Conservation (phyloP, 2,797 vertebrate species). For the Odontamblyopus rebecca region DNA sequence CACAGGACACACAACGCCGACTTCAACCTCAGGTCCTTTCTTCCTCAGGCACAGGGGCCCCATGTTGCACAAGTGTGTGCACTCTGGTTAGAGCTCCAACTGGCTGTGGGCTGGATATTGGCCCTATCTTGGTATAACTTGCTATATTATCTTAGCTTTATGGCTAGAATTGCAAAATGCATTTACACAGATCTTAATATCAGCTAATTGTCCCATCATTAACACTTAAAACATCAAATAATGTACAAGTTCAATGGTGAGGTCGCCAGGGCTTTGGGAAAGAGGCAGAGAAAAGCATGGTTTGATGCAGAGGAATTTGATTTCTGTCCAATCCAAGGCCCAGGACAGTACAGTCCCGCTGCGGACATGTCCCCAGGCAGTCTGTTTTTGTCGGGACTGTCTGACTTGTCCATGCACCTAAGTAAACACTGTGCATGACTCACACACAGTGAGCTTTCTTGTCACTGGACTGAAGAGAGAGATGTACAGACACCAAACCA, state of each 20-base stretch:
- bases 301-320: conserved; percentile 81
- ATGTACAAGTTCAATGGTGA: conserved; percentile 60
- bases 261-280: conserved; percentile 79
- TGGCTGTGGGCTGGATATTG: conserved; percentile 21
- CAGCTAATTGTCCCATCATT: conserved; percentile 58
- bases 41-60: conserved; percentile 63
- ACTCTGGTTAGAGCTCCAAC: conserved; percentile 47
- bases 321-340: conserved; percentile 78
- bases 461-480: neutral
- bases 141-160: conserved; percentile 26
- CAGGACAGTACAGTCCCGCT: conserved; percentile 71
- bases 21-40: conserved; percentile 62
- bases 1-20: conserved; percentile 71
- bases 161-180: conserved; percentile 39
- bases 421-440: conserved; percentile 78
- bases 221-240: conserved; percentile 33
- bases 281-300: conserved; percentile 72
- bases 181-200: conserved; percentile 36
- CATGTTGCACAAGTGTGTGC: conserved; percentile 57
- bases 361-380: conserved; percentile 81
- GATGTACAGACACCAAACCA: neutral
- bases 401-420: conserved; percentile 82
- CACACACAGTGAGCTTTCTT: conserved; percentile 1
- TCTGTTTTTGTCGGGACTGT: conserved; percentile 83
- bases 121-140: conserved; percentile 27